Evolutionary conservation across 2,888 invertebrate species (phyloP), one percentile per base, ranked within the genome.

Genomic region (Mechanitis mazaeus): DNA sequence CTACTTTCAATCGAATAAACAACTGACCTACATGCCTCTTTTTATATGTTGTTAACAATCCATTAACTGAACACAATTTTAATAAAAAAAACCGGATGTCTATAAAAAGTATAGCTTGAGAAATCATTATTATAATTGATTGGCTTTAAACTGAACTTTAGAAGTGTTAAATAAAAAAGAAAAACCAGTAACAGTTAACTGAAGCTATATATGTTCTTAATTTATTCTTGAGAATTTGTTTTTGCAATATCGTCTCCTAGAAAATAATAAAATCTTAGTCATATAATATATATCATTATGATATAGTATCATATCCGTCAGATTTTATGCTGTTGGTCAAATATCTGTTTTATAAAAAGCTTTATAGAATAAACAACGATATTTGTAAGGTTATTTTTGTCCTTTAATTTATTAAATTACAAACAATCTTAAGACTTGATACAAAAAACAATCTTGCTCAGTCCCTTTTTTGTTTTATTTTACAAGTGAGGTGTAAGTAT

Each of bases 1-100:
- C 55, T 61, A 58, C 54, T 58, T 56, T 62, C 47, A 55, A 61
- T 45, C 59, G 58, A 64, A 58, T 60, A 60, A 58, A 55, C 60
- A 62, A 58, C 55, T 60, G 55, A 59, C 55, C 61, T 54, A 59
- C 54, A 64, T 63, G 55, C 56, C 9, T 31, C n/a, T 11, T 58
- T 58, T 58, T 50, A 7, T 50, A 50, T 50, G 50, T 50, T 12
- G 7, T 11, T 50, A 50, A 31, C 31, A 50, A 50, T 31, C 50
- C 50, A 50, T 50, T 50, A 50, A 50, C 50, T 50, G 6, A 50
- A 50, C 31, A 50, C 50, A 9, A 50, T 50, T 50, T 50, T 20
- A 20, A 28, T 31, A 31, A 28, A 50, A 50, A 50, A 50, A 50
- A 50, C 50, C 50, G 50, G 50, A 50, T 50, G 50, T 50, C 50